Conservation (phyloP, 2,888 invertebrate species). For the Coelogynopora nodosa region DNA sequence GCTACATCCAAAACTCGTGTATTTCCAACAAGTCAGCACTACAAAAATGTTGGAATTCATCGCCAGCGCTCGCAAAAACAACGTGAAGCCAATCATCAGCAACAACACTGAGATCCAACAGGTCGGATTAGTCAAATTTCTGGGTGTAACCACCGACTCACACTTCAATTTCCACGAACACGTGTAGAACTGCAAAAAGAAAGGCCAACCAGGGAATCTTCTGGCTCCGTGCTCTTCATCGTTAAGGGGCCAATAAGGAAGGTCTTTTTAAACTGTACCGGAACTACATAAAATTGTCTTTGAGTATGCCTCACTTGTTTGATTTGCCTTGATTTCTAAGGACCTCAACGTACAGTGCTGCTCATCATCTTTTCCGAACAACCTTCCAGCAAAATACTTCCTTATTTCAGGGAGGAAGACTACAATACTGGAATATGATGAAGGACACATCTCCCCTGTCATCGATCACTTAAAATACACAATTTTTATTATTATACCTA, state of each 20-base stretch:
- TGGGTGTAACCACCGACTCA: slow-evolving; percentile 13
- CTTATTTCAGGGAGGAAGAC: neutral
- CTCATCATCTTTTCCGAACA: neutral
- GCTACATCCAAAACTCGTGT: slow-evolving; percentile 25
- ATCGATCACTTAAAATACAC: too few species aligned
- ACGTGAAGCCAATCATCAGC: slow-evolving; percentile 9
- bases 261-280: slow-evolving; percentile 16
- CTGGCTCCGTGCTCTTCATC: neutral
- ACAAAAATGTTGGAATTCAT: neutral
- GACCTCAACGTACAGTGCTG: neutral
- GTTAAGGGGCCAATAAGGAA: neutral
- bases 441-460: neutral
- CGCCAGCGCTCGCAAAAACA: slow-evolving; percentile 18
- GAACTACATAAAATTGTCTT: neutral
- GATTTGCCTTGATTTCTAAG: neutral
- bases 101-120: slow-evolving; percentile 24
- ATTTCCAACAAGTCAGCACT: neutral
- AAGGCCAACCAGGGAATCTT: slow-evolving; percentile 24
- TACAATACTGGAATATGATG: neutral
- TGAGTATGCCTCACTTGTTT: neutral
- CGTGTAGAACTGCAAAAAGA: neutral
- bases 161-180: slow-evolving; percentile 21
- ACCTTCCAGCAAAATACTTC: neutral
- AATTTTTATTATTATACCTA: too few species aligned
- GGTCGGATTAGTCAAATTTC: neutral